Conservation (phyloP, 2,113 vertebrate genomes). For the Erythrocercus mccallii region DNA sequence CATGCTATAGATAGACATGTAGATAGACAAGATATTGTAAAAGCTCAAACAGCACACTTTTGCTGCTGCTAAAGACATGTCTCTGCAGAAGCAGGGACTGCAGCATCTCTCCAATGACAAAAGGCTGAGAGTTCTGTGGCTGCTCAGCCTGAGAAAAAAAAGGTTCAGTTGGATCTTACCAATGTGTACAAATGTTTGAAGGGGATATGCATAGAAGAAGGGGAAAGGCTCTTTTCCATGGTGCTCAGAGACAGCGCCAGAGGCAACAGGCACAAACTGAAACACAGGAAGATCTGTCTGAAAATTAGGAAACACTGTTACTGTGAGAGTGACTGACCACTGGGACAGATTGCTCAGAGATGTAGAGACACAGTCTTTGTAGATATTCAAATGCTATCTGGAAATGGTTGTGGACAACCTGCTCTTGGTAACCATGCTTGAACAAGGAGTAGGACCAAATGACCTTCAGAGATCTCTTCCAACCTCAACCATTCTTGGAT, state of each 20-base stretch:
- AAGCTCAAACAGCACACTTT: background rate
- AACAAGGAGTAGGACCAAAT: background rate
- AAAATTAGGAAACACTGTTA: background rate
- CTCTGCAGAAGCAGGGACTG: background rate
- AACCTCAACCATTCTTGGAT: fast-evolving
- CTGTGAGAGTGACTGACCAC: background rate
- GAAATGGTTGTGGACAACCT: background rate
- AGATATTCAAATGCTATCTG: background rate
- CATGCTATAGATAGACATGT: background rate
- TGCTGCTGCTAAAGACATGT: background rate
- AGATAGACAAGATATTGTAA: background rate
- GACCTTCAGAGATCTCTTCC: background rate
- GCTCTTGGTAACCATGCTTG: background rate
- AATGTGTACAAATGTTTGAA: background rate
- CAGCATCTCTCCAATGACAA: background rate
- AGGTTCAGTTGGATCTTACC: background rate
- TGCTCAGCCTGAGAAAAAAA: background rate
- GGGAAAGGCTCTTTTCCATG: background rate
- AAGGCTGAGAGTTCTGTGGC: background rate
- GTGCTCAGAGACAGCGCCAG: background rate
- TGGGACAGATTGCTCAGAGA: background rate
- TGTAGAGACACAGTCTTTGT: background rate
- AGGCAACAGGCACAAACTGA: background rate
- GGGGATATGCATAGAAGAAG: background rate
- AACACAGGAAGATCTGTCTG: background rate